Conservation (phyloP, 1,140 invertebrate genomes). For the Achroia grisella region DNA sequence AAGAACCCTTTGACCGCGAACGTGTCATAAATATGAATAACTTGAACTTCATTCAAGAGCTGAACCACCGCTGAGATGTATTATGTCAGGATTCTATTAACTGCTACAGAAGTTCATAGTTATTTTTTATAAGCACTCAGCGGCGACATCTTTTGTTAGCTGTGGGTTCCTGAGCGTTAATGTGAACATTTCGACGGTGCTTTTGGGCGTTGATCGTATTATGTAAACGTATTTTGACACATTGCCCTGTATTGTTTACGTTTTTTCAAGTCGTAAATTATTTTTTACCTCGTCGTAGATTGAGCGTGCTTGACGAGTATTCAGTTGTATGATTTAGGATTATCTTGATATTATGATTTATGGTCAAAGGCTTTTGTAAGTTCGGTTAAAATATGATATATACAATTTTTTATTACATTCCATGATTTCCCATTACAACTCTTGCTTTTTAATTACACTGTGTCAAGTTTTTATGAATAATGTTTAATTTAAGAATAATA, state of each 20-base stretch:
- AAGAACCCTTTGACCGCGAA: constrained; percentile 30
- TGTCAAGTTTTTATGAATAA: too few species aligned
- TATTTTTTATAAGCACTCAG: constrained; percentile 44
- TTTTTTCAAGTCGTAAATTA: constrained; percentile 56
- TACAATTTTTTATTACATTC: too few species aligned
- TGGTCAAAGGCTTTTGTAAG: constrained; percentile 19
- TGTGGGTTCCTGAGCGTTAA: constrained; percentile 28
- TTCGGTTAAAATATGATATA: too few species aligned
- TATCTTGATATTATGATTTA: constrained; percentile 54
- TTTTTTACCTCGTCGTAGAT: constrained; percentile 23
- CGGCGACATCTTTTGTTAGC: constrained; percentile 47
- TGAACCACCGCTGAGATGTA: constrained; percentile 36
- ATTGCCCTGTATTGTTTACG: constrained; percentile 55
- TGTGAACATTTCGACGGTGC: constrained; percentile 29
- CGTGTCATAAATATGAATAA: constrained; percentile 47
- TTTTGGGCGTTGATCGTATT: constrained; percentile 44
- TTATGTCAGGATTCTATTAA: constrained; percentile 50
- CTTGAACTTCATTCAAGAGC: constrained; percentile 38
- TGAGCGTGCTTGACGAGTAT: constrained; percentile 40
- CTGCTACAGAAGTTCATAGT: constrained; percentile 67
- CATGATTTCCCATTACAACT: too few species aligned
- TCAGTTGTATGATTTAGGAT: constrained; percentile 37
- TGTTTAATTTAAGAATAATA: too few species aligned
- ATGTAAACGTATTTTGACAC: constrained; percentile 63
- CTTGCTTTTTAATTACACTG: too few species aligned